A percentile compares a stretch with the other conserved stretches of the same genome.
These are phyloP conservation scores for Casuarius casuarius DNA, from an alignment of 2,113 vertebrate genomes.

Conservation along the genomic window DNA sequence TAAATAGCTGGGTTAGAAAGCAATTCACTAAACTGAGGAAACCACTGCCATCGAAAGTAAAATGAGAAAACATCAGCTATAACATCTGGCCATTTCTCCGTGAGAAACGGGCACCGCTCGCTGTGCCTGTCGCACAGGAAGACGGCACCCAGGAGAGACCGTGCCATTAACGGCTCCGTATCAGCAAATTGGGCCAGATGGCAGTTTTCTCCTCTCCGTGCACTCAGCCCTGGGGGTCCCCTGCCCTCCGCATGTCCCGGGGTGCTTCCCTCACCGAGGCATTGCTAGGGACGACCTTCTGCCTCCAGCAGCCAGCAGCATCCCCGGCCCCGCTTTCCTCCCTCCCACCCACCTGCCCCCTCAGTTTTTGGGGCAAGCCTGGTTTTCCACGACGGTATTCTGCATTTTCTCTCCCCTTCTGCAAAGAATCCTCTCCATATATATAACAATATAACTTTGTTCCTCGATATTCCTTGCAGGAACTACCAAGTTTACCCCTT, in stretches of 20 bases:
- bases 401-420: background rate
- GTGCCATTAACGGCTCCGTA: fast-evolving
- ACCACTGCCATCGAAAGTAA: background rate
- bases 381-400: background rate
- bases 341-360: background rate
- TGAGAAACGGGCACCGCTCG: background rate
- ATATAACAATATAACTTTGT: fast-evolving
- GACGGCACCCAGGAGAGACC: background rate
- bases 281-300: background rate
- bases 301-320: background rate
- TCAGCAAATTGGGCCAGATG: background rate
- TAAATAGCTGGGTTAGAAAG: background rate
- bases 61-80: slow-evolving; percentile 6
- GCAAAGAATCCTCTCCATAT: background rate
- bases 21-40: background rate
- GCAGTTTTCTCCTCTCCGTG: fast-evolving
- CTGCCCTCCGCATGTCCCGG: fast-evolving
- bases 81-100: background rate
- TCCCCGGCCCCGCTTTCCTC: background rate
- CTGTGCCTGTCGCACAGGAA: background rate
- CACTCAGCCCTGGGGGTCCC: background rate
- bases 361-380: background rate
- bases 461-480: background rate
- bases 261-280: background rate
- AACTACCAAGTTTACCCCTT: background rate